A percentile compares a stretch with the other conserved stretches of the same genome.
These are phyloP conservation scores for Corvus moneduloides DNA, from an alignment of 2,113 vertebrate species.

Conservation along the genomic window DNA sequence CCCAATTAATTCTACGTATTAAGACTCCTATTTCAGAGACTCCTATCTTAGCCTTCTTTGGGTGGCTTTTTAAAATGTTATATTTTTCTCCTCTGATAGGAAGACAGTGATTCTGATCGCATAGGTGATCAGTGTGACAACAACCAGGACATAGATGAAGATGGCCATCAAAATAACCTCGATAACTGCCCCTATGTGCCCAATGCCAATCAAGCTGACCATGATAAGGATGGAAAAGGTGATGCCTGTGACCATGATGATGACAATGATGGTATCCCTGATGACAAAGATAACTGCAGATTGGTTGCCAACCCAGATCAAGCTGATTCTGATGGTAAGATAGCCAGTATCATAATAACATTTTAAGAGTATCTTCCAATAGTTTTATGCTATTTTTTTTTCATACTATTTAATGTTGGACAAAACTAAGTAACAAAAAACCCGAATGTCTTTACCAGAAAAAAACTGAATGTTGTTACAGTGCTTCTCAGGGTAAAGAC, in stretches of 20 bases:
- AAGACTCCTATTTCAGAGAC: not conserved
- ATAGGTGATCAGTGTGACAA: slow-evolving; percentile 94
- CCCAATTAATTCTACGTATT: not conserved
- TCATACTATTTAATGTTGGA: not conserved
- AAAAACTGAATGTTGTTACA: not conserved
- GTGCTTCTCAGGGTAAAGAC: not conserved
- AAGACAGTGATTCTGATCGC: slow-evolving; percentile 94
- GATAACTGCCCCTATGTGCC: slow-evolving; percentile 99
- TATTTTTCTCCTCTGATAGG: slow-evolving; percentile 54
- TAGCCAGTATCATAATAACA: not conserved
- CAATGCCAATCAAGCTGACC: slow-evolving; percentile 96
- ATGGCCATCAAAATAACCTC: slow-evolving; percentile 98
- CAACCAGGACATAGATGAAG: slow-evolving; percentile 98
- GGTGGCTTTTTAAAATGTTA: not conserved
- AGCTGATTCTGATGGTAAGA: slow-evolving; percentile 89
- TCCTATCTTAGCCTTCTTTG: not conserved
- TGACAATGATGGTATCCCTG: slow-evolving; percentile 97
- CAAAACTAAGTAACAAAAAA: not conserved
- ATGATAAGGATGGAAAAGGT: slow-evolving; percentile 97
- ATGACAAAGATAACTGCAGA: slow-evolving; percentile 95
- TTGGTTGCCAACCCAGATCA: slow-evolving; percentile 92
- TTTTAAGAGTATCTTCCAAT: not conserved
- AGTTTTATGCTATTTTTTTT: not conserved
- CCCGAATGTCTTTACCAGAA: not conserved
- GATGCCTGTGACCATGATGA: slow-evolving; percentile 98